phyloP scores from a whole-genome alignment of 1,140 invertebrate species.

The Saccostrea glomerata region DNA sequence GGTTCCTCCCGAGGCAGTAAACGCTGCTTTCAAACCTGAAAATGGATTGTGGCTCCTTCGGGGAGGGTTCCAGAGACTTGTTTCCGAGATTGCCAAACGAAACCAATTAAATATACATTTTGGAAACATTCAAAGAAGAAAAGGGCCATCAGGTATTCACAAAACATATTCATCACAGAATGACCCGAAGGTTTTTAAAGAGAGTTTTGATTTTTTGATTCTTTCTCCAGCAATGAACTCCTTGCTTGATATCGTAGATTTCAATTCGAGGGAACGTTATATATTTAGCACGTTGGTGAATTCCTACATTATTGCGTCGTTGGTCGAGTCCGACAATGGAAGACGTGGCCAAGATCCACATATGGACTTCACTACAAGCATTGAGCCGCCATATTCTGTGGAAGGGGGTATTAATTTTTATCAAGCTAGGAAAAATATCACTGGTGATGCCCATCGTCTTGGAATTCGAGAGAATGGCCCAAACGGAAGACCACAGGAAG shows the following conservation, averaged over 20 bases:
- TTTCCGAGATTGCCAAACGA: slow-evolving; percentile 13
- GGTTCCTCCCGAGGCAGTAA: slow-evolving; percentile 4
- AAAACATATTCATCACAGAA: background rate
- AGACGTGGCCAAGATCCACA: background rate
- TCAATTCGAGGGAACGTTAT: background rate
- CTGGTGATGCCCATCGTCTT: background rate
- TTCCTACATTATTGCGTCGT: slow-evolving; percentile 13
- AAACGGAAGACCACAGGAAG: background rate
- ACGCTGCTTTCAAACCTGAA: background rate
- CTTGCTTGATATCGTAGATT: slow-evolving; percentile 17
- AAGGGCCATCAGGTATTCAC: background rate
- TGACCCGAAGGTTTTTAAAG: background rate
- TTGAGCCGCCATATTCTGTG: background rate
- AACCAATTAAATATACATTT: slow-evolving; percentile 13
- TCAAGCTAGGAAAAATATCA: background rate
- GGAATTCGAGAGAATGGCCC: slow-evolving; percentile 2
- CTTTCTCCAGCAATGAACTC: slow-evolving; percentile 30
- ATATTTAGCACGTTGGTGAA: slow-evolving; percentile 13
- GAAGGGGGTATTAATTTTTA: background rate
- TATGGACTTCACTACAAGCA: background rate
- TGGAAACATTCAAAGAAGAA: background rate
- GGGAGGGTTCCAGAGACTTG: slow-evolving; percentile 32
- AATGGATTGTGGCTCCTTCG: slow-evolving; percentile 1
- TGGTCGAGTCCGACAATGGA: slow-evolving; percentile 26
- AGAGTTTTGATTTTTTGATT: slow-evolving; percentile 43